These are phyloP conservation scores for Battus philenor DNA, from an alignment of 1,140 invertebrate species.

Conservation along the genomic window DNA sequence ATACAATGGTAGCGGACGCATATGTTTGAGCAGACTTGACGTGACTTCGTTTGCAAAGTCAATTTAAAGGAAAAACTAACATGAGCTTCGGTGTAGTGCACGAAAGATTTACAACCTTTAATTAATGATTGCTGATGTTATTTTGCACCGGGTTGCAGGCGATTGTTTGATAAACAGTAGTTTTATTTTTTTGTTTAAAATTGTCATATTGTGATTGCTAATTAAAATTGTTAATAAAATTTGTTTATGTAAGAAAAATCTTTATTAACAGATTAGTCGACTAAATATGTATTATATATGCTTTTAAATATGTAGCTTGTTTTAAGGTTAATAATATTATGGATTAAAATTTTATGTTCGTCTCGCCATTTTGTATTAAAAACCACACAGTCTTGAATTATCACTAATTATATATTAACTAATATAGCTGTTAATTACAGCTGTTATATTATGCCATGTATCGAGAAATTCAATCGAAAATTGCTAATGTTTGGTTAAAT, in stretches of 20 bases:
- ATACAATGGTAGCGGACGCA: slow-evolving; percentile 8
- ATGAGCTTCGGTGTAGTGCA: slow-evolving; percentile 53
- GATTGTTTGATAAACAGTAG: not conserved
- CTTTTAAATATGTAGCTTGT: not conserved
- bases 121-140: slow-evolving; percentile 18
- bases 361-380: too few relatives aligned
- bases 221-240: not conserved
- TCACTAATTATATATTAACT: too few relatives aligned
- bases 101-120: slow-evolving; percentile 26
- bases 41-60: slow-evolving; percentile 63
- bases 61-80: slow-evolving; percentile 64
- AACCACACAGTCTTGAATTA: too few relatives aligned
- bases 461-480: too few relatives aligned
- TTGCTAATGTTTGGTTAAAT: too few relatives aligned
- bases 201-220: not conserved
- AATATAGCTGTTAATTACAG: too few relatives aligned
- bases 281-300: not conserved
- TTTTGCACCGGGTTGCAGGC: slow-evolving; percentile 5
- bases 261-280: not conserved
- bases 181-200: not conserved
- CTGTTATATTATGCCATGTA: too few relatives aligned
- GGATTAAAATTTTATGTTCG: too few relatives aligned
- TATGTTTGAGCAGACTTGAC: slow-evolving; percentile 47
- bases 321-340: too few relatives aligned
- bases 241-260: not conserved